Evolutionary conservation across 1,140 invertebrate species (phyloP).

Genomic region (Euborellia annulipes): DNA sequence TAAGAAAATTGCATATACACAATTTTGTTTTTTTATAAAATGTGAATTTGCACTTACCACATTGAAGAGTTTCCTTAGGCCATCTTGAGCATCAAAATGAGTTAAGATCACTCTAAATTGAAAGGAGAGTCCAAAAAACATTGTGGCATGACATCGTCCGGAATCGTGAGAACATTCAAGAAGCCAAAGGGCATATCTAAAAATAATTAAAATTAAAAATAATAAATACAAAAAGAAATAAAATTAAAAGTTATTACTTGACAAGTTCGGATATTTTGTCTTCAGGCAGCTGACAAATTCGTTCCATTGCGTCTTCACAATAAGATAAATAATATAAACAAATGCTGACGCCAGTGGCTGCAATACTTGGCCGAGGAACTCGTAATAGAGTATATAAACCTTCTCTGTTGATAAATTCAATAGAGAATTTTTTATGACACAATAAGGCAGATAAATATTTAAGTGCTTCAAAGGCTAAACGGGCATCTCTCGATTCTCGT

Average conservation of each 20-base stretch:
- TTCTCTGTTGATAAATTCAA: slow-evolving; percentile 78
- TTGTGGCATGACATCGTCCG: slow-evolving; percentile 86
- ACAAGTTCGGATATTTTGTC: slow-evolving; percentile 62
- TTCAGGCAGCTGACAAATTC: slow-evolving; percentile 72
- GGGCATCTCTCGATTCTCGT: slow-evolving; percentile 70
- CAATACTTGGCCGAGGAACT: slow-evolving; percentile 80
- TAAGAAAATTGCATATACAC: too few relatives aligned
- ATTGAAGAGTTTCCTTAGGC: slow-evolving; percentile 82
- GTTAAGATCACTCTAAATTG: slow-evolving; percentile 81
- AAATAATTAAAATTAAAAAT: slow-evolving; percentile 13
- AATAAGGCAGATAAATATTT: slow-evolving; percentile 84
- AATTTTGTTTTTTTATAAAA: too few relatives aligned
- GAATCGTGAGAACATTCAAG: slow-evolving; percentile 92
- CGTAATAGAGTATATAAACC: slow-evolving; percentile 67
- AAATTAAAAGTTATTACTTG: slow-evolving; percentile 33
- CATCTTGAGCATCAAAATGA: slow-evolving; percentile 83
- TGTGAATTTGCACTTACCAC: too few relatives aligned
- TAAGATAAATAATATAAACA: slow-evolving; percentile 94
- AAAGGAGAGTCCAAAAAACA: slow-evolving; percentile 92
- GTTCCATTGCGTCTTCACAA: slow-evolving; percentile 94
- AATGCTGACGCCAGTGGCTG: slow-evolving; percentile 88
- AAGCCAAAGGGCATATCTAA: slow-evolving; percentile 81
- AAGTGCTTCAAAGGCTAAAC: slow-evolving; percentile 86
- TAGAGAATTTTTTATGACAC: slow-evolving; percentile 94
- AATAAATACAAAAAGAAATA: slow-evolving; percentile 1